These are phyloP conservation scores for Pomacea maculata DNA, from an alignment of 1,140 invertebrate genomes.

Conservation along the genomic window DNA sequence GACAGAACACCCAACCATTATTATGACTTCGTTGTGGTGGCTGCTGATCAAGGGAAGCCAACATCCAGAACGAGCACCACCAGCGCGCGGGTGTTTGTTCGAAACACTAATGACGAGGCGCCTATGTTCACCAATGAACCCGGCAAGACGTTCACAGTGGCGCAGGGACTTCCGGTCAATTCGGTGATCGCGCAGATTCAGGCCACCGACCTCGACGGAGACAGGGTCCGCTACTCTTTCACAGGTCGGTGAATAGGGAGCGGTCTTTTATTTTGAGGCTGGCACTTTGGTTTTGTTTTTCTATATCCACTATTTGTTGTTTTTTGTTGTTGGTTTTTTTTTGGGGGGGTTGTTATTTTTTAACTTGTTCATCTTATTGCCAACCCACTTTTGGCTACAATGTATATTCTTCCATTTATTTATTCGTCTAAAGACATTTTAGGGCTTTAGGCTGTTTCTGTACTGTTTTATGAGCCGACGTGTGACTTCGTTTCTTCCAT, in stretches of 20 bases:
- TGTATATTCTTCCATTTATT: no score
- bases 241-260: conserved; percentile 36
- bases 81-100: conserved; percentile 71
- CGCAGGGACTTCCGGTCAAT: conserved; percentile 89
- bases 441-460: no score
- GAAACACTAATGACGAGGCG: conserved; percentile 61
- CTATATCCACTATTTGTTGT: no score
- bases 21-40: conserved; percentile 58
- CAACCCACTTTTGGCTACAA: no score
- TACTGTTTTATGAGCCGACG: neutral
- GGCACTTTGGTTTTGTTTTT: no score
- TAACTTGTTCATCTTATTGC: no score
- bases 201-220: conserved; percentile 88
- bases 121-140: conserved; percentile 75
- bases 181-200: conserved; percentile 91
- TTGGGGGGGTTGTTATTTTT: no score
- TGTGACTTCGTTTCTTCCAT: neutral
- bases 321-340: no score
- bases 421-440: no score
- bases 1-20: conserved; percentile 43
- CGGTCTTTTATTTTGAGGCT: neutral
- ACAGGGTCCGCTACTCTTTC: conserved; percentile 59
- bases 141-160: conserved; percentile 76
- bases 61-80: conserved; percentile 75
- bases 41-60: conserved; percentile 51